phyloP scores from a whole-genome alignment of 2,113 vertebrate species.

The Cololabis saira region DNA sequence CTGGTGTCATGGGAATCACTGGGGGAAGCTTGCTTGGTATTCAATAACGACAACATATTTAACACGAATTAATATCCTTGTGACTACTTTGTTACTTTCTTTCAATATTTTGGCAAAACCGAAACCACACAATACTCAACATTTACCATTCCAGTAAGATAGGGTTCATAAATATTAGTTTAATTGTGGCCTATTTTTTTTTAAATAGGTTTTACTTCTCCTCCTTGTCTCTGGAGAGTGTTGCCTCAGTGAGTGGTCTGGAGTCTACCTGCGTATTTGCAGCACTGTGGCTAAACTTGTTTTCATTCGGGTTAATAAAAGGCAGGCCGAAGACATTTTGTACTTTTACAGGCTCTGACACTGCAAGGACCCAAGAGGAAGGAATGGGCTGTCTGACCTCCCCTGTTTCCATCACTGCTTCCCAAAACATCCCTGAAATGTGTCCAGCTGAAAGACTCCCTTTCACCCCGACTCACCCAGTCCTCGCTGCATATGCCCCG shows the following conservation, averaged over 20 bases:
- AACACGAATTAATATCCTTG: neutral
- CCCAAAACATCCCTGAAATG: constrained; percentile 66
- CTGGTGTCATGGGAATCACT: neutral
- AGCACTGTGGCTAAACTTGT: constrained; percentile 49
- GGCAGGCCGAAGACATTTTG: constrained; percentile 64
- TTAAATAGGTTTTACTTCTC: constrained; percentile 22
- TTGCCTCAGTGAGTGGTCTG: constrained; percentile 14
- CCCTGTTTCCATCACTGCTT: constrained; percentile 55
- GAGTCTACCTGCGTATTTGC: constrained; percentile 34
- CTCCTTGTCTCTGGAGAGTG: constrained; percentile 9
- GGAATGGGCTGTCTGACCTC: constrained; percentile 40
- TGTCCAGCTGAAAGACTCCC: constrained; percentile 70
- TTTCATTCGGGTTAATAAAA: constrained; percentile 66
- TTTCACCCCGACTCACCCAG: constrained; percentile 57
- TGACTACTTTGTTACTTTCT: neutral
- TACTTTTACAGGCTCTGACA: constrained; percentile 51
- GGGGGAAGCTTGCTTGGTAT: constrained; percentile 1
- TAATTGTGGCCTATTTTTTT: constrained; percentile 29
- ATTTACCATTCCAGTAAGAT: constrained; percentile 40
- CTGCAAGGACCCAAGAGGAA: constrained; percentile 52
- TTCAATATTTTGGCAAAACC: constrained; percentile 25
- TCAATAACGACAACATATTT: constrained; percentile 6
- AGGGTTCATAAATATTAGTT: constrained; percentile 53
- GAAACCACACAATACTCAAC: constrained; percentile 36
- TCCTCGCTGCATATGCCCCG: constrained; percentile 1